phyloP scores from a whole-genome alignment of 2,113 vertebrate genomes.

The Hippocampus comes region DNA sequence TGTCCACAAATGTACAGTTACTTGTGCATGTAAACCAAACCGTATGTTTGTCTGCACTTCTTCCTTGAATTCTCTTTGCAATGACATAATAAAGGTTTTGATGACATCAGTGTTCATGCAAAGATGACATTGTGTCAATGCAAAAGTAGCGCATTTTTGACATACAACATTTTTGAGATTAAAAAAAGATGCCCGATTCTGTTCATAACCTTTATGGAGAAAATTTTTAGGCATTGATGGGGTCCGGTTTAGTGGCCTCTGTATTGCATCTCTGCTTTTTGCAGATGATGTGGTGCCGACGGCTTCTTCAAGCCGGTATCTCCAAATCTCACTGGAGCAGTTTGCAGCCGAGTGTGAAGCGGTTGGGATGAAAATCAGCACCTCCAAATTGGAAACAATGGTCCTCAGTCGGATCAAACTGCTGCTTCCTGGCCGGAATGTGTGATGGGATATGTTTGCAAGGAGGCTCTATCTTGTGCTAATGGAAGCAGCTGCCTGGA shows the following conservation, averaged over 20 bases:
- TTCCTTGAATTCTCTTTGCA: not conserved
- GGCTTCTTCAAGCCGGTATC: too few relatives aligned
- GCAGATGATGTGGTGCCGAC: too few relatives aligned
- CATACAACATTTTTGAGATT: too few relatives aligned
- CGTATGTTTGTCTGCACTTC: not conserved
- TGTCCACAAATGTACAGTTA: not conserved
- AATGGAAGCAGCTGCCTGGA: slow-evolving; percentile 45
- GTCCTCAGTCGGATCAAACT: slow-evolving; percentile 30
- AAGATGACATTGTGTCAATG: not conserved
- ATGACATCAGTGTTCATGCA: not conserved
- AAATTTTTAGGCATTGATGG: too few relatives aligned
- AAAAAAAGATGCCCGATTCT: too few relatives aligned
- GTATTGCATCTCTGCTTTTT: too few relatives aligned
- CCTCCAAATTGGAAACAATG: slow-evolving; percentile 1
- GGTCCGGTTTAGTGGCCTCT: too few relatives aligned
- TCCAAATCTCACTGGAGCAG: too few relatives aligned
- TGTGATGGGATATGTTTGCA: slow-evolving; percentile 59
- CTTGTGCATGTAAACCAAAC: not conserved
- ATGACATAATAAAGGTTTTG: slow-evolving; percentile 9
- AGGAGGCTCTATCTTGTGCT: slow-evolving; percentile 25
- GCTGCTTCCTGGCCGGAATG: slow-evolving; percentile 36
- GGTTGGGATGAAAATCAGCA: too few relatives aligned
- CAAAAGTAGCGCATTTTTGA: not conserved
- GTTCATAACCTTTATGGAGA: too few relatives aligned
- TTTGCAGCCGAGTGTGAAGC: too few relatives aligned